Percentiles rank a stretch among this genome's conserved stretches.
These are phyloP conservation scores for Trididemnum nubilum DNA, from an alignment of 23 tunicate species.

Conservation along the genomic window DNA sequence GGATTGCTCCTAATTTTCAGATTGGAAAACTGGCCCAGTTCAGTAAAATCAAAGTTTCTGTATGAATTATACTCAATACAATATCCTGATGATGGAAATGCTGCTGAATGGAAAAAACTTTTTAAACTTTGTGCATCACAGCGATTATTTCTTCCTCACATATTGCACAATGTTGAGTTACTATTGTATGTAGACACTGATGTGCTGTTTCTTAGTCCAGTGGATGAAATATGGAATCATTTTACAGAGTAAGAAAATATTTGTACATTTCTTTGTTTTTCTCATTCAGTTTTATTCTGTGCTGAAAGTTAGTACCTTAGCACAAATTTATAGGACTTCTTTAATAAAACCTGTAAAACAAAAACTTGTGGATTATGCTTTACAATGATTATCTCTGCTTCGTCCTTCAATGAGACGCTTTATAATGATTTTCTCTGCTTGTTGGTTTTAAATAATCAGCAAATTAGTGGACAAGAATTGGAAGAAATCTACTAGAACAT, in stretches of 20 bases:
- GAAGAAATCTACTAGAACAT: too few relatives aligned
- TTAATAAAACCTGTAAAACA: too few relatives aligned
- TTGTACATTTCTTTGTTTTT: too few relatives aligned
- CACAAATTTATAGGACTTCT: too few relatives aligned
- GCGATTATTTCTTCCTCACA: constrained; percentile 67
- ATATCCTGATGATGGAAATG: constrained; percentile 77
- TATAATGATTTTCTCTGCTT: too few relatives aligned
- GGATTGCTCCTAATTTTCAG: constrained; percentile 12
- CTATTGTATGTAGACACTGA: constrained; percentile 89
- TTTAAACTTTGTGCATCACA: constrained; percentile 94
- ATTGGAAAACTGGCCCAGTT: constrained; percentile 28
- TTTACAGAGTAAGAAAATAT: constrained; percentile 49
- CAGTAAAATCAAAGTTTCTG: constrained; percentile 21
- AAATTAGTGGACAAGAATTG: too few relatives aligned
- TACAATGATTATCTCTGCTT: too few relatives aligned
- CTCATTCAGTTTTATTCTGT: too few relatives aligned
- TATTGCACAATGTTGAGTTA: constrained; percentile 59
- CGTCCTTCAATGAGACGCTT: too few relatives aligned
- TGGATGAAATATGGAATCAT: constrained; percentile 60
- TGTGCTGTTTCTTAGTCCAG: constrained; percentile 64
- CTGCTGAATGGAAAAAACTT: constrained; percentile 66
- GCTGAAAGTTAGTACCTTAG: too few relatives aligned
- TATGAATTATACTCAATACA: constrained; percentile 48
- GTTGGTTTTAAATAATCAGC: too few relatives aligned
- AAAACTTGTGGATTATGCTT: too few relatives aligned